Percentiles rank a stretch among this genome's conserved stretches.
These are phyloP conservation scores for Theropithecus gelada DNA, from an alignment of 2,113 vertebrate species.

Conservation along the genomic window DNA sequence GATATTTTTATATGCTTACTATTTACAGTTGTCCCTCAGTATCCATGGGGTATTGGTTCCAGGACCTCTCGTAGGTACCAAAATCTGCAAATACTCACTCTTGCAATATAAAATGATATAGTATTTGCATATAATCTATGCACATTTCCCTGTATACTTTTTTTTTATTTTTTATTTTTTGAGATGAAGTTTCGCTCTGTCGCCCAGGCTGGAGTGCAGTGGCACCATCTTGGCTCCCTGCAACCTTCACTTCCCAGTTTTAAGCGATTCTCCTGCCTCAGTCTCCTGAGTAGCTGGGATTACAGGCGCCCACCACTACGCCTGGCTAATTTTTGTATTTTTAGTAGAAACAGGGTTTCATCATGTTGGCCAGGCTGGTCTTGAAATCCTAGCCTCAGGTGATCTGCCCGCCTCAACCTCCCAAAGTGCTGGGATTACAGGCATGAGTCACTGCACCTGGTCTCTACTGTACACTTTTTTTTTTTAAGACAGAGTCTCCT, in stretches of 20 bases:
- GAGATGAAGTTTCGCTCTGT: neutral
- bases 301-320: neutral
- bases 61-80: neutral
- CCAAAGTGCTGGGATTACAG: too few species aligned
- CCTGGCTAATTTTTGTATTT: too few species aligned
- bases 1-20: neutral
- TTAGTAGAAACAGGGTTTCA: too few species aligned
- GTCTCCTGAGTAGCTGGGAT: neutral
- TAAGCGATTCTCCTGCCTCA: neutral
- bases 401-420: too few species aligned
- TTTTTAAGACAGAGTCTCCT: neutral
- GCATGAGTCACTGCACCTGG: too few species aligned
- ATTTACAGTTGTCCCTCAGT: neutral
- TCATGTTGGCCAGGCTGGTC: too few species aligned
- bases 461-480: too few species aligned
- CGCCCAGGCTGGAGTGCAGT: neutral
- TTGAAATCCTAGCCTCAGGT: too few species aligned
- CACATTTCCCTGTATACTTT: neutral
- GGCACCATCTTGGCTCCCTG: neutral
- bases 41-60: neutral
- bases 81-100: neutral
- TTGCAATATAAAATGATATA: neutral
- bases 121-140: neutral
- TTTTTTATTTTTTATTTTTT: neutral
- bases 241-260: neutral